A percentile compares a stretch with the other conserved stretches of the same genome.
Conservation (phyloP, 2,888 invertebrate species). For the Entomobrya multifasciata region DNA sequence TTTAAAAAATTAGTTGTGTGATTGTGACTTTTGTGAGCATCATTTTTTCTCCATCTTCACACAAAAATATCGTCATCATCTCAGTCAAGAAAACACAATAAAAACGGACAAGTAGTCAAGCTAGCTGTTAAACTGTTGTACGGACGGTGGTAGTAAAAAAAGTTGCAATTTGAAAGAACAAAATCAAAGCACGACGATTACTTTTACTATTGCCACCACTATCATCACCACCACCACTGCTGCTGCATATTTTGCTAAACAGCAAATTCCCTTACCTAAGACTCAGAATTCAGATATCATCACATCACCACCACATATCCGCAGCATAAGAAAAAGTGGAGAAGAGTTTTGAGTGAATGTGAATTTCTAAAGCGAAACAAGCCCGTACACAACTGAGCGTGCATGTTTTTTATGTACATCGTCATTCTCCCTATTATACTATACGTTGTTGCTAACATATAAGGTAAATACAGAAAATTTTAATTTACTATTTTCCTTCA, state of each 20-base stretch:
- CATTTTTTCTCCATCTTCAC: not conserved
- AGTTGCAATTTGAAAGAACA: slow-evolving; percentile 12
- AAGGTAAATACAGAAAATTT: slow-evolving; percentile 28
- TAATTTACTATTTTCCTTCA: not conserved
- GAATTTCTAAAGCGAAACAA: slow-evolving; percentile 42
- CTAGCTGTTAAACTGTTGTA: not conserved
- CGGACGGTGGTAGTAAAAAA: not conserved
- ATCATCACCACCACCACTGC: slow-evolving; percentile 18
- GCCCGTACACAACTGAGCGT: slow-evolving; percentile 3
- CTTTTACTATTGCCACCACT: not conserved
- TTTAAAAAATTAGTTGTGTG: slow-evolving; percentile 23
- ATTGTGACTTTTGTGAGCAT: slow-evolving; percentile 14
- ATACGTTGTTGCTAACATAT: slow-evolving; percentile 43
- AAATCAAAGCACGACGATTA: slow-evolving; percentile 47
- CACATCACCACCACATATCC: slow-evolving; percentile 7
- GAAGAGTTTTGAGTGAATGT: slow-evolving; percentile 52
- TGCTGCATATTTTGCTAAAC: slow-evolving; percentile 9
- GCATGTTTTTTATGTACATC: slow-evolving; percentile 11
- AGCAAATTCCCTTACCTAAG: slow-evolving; percentile 7
- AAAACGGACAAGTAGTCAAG: slow-evolving; percentile 21
- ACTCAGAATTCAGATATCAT: slow-evolving; percentile 22
- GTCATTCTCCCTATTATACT: not conserved
- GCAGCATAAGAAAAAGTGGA: slow-evolving; percentile 51
- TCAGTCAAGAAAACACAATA: not conserved
- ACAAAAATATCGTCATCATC: not conserved